Evolutionary conservation across 2,113 vertebrate genomes (phyloP), one percentile per base, ranked within the genome.

Genomic region (Microtus montanus): DNA sequence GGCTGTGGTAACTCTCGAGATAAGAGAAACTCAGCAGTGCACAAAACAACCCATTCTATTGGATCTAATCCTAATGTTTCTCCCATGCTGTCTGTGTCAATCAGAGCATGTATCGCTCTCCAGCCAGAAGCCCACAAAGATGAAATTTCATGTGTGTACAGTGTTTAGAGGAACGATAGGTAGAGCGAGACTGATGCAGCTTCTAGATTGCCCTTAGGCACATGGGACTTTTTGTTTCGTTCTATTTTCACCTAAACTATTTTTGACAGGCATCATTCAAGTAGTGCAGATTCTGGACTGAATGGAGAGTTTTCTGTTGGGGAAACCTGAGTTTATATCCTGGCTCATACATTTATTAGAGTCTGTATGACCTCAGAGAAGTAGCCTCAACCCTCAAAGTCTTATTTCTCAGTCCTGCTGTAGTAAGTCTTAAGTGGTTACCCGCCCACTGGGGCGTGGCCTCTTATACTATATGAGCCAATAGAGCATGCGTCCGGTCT

Each of bases 261-360:
- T 95, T 95, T 49, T 30, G 38, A 85, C 63, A 20, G 20, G 28
- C 22, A 64, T 91, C n/a, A 84, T 89, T 89, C n/a, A 86, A 49
- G 66, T 38, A 41, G 54, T 93, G 5, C 47, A 5, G 26, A 88
- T 3, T 58, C n/a, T 79, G 22, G 49, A 49, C 33, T 44, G n/a
- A 92, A 15, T 8, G 7, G 33, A 92, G 10, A 47, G 20, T 52
- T 89, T 94, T 95, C 58, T 68, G 15, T 87, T 58, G 66, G 89
- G 73, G 24, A 94, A 92, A 85, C 80, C 52, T 78, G 90, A 95
- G 41, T 96, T 94, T 94, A 85, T 87, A 85, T 78, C 78, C 90
- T 92, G 33, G 17, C 78, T 94, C 58, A 70, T 77, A 73, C 22
- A 80, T 71, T 92, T 86, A 87, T 90, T 90, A 92, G 88, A 38